A percentile compares a stretch with the other conserved stretches of the same genome.
These are phyloP conservation scores for Zaprionus lachaisei DNA, from an alignment of 1,140 invertebrate species.

Conservation along the genomic window DNA sequence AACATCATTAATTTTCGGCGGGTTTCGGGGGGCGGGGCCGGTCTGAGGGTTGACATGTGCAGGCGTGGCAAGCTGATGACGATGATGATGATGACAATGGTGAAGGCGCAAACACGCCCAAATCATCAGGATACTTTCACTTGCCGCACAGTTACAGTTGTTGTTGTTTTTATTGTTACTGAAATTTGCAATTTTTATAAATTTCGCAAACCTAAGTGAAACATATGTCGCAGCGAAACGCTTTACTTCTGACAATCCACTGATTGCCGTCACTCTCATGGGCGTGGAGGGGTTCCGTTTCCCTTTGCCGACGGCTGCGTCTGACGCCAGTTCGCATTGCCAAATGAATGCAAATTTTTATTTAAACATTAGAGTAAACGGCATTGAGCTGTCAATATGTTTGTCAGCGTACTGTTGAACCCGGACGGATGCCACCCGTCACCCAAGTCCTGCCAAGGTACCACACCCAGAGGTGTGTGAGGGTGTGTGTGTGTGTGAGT, in stretches of 20 bases:
- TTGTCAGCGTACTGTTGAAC: conserved; percentile 71
- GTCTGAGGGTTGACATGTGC: not conserved
- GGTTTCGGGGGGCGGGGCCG: not conserved
- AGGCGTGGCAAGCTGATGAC: conserved; percentile 53
- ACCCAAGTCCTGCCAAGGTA: conserved; percentile 14
- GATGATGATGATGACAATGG: conserved; percentile 37
- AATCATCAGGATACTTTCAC: conserved; percentile 73
- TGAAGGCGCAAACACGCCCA: conserved; percentile 67
- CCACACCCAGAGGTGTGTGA: conserved; percentile 5
- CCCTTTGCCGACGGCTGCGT: conserved; percentile 3
- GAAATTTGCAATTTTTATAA: conserved; percentile 73
- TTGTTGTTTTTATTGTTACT: conserved; percentile 39
- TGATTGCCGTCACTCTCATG: conserved; percentile 62
- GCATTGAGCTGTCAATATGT: conserved; percentile 81
- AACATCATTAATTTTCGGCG: conserved; percentile 77
- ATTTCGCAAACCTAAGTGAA: conserved; percentile 66
- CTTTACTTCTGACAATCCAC: conserved; percentile 64
- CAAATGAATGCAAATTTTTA: conserved; percentile 81
- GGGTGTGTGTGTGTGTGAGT: conserved; percentile 9
- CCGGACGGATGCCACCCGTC: not conserved
- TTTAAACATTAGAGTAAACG: conserved; percentile 79
- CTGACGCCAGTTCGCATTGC: conserved; percentile 36
- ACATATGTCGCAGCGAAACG: conserved; percentile 65
- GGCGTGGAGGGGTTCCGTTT: not conserved
- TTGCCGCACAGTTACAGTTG: conserved; percentile 18